Percentiles rank a stretch among this genome's conserved stretches.
Evolutionary conservation across 2,113 vertebrate species (phyloP).

Genomic region (rabbit (Oryctolagus cuniculus)): mOryCun1.1 NC_091432.1:35466001-35466500

Average conservation of each 20-base stretch:
- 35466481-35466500: background rate
- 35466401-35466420: background rate
- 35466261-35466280: background rate
- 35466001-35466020: background rate
- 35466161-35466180: background rate
- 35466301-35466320: background rate
- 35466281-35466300: background rate
- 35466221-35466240: background rate
- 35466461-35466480: background rate
- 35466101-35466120: background rate
- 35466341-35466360: background rate
- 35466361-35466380: background rate
- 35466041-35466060: background rate
- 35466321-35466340: background rate
- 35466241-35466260: background rate
- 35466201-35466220: background rate
- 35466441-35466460: background rate
- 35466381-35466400: background rate
- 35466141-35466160: background rate
- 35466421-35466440: background rate
- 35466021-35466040: background rate
- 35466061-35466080: background rate
- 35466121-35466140: background rate
- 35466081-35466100: background rate
- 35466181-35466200: background rate